Base-by-base conservation (phyloP, 2,113 vertebrate genomes). In the Falcunculus frontatus region DNA sequence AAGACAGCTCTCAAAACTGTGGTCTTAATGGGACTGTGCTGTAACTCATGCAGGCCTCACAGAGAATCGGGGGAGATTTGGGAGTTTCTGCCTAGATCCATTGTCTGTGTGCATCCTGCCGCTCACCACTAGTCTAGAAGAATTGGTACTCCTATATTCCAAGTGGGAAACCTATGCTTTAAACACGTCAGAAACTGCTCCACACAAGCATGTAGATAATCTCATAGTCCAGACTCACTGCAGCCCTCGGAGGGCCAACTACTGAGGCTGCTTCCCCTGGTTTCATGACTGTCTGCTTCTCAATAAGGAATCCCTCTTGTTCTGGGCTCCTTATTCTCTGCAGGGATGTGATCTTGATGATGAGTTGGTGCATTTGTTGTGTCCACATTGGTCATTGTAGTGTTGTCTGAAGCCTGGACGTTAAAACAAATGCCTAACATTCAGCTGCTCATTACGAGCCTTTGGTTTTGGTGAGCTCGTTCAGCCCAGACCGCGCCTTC, bases 401-500 rank as follows among this genome's bases (percentile, higher is more conserved):
- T 52, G 56, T 46, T 85, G 21, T 35, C 27, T 68, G 67, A 64
- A 75, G 52, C 33, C 35, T 53, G 39, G 72, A 16, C 19, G 1
- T 55, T 65, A 37, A 67, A 85, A 39, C 35, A 70, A 50, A 55
- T 33, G 30, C n/a, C 8, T 12, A 4, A 30, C 3, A 21, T 75
- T 56, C 55, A 91, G 49, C 41, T 68, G 41, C 39, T 82, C 4
- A 1, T 87, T 84, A 44, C 1, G 3, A 68, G 56, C 33, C 46
- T 87, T 63, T 60, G 19, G 9, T 39, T 95, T n/a, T 37, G 23
- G 26, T 78, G 82, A 82, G 16, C 64, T 17, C 3, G 0, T 81
- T 70, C 75, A 49, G 47, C 39, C 62, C 3, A 0, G 46, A 22
- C 56, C 1, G 0, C 0, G 0, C 33, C 32, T 39, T 60, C 2